These are phyloP conservation scores for Tetraneura akinire DNA, from an alignment of 1,140 invertebrate genomes.

Conservation along the genomic window DNA sequence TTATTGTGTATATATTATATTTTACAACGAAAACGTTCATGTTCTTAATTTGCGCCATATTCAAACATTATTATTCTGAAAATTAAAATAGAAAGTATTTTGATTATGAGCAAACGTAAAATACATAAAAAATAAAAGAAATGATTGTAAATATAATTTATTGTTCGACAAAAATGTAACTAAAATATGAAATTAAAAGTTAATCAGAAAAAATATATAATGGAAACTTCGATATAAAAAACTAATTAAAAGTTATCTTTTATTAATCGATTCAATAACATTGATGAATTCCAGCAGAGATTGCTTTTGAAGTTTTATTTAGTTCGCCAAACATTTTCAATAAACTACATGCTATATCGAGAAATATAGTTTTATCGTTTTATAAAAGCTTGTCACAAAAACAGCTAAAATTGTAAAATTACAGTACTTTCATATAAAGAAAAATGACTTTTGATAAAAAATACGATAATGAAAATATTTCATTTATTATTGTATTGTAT, in stretches of 20 bases:
- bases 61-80: too few species aligned
- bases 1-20: too few species aligned
- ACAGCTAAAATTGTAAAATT: background rate
- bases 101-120: too few species aligned
- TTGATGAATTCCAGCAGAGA: slow-evolving; percentile 8
- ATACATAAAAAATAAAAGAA: too few species aligned
- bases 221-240: background rate
- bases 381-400: background rate
- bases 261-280: background rate
- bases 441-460: background rate
- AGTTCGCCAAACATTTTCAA: background rate
- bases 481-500: too few species aligned
- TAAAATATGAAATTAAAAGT: background rate
- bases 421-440: background rate
- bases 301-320: slow-evolving; percentile 18
- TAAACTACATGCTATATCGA: background rate
- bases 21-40: too few species aligned
- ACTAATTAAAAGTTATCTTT: slow-evolving; percentile 36
- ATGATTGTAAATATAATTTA: too few species aligned
- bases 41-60: too few species aligned
- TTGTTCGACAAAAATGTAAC: too few species aligned
- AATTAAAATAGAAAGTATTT: too few species aligned
- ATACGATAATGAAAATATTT: too few species aligned
- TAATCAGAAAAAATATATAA: background rate
- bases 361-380: background rate